These are phyloP conservation scores for Enoplosus armatus DNA, from an alignment of 2,797 vertebrate species.

Conservation along the genomic window DNA sequence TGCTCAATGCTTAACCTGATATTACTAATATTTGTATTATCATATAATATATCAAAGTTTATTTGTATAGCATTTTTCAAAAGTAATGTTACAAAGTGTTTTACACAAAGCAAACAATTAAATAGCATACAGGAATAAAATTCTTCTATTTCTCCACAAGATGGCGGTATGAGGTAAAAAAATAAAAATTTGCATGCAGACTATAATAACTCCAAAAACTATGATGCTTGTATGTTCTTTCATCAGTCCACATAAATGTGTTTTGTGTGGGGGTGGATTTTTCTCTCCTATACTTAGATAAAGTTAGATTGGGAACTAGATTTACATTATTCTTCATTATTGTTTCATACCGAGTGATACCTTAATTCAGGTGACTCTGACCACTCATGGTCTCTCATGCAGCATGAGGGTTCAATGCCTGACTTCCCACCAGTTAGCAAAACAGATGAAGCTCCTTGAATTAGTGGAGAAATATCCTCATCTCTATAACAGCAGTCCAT, in stretches of 20 bases:
- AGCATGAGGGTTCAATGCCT: neutral
- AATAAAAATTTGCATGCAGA: neutral
- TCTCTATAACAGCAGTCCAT: neutral
- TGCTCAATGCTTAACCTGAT: too few relatives aligned
- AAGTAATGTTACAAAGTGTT: neutral
- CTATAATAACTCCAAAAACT: neutral
- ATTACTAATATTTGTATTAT: neutral
- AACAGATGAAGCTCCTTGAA: neutral
- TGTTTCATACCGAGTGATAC: neutral
- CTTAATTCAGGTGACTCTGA: neutral
- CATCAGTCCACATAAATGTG: neutral
- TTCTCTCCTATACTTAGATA: neutral
- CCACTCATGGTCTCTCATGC: neutral
- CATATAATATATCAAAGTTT: neutral
- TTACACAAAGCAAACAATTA: neutral
- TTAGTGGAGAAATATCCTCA: neutral
- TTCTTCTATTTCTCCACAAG: conserved; percentile 24
- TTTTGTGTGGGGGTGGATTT: too few relatives aligned
- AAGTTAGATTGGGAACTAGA: neutral
- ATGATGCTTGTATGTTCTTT: neutral
- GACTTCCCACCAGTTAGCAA: neutral
- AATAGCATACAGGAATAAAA: neutral
- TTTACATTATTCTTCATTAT: neutral
- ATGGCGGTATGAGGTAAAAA: neutral
- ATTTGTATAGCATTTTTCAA: neutral